Conservation (phyloP, 2,797 vertebrate species). For the Channallabes apus region DNA sequence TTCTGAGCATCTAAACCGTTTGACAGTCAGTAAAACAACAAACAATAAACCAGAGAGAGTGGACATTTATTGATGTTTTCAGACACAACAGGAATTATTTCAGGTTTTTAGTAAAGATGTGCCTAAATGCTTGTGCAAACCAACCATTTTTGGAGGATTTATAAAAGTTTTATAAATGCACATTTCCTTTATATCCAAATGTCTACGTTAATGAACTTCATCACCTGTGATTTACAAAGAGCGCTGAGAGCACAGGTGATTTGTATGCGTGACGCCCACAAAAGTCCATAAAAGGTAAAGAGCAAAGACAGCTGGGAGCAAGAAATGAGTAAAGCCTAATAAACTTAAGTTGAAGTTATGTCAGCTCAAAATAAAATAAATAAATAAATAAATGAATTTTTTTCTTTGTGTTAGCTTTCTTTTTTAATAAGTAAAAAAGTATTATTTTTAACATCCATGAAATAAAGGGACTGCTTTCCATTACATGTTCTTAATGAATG, state of each 20-base stretch:
- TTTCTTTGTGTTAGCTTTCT: not conserved
- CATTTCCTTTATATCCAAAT: too few relatives aligned
- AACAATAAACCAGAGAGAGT: not conserved
- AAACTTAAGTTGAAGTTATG: not conserved
- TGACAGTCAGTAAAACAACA: conserved; percentile 29
- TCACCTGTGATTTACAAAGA: not conserved
- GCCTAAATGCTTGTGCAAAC: not conserved
- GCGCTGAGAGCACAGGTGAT: not conserved
- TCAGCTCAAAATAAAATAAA: too few relatives aligned
- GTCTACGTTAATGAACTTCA: not conserved
- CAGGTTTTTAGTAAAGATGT: not conserved
- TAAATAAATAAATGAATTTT: too few relatives aligned
- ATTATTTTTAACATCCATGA: not conserved
- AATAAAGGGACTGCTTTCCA: not conserved
- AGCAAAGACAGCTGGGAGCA: not conserved
- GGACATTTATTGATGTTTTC: not conserved
- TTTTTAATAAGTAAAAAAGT: not conserved
- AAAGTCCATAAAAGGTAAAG: not conserved
- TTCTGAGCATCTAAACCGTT: conserved; percentile 24
- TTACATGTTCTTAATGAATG: not conserved
- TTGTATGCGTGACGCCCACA: not conserved
- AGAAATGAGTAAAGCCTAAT: not conserved
- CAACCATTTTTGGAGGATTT: not conserved
- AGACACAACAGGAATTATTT: not conserved
- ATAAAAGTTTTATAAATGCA: not conserved